These are phyloP conservation scores for Ephestia elutella DNA, from an alignment of 1,140 invertebrate genomes.

Conservation along the genomic window DNA sequence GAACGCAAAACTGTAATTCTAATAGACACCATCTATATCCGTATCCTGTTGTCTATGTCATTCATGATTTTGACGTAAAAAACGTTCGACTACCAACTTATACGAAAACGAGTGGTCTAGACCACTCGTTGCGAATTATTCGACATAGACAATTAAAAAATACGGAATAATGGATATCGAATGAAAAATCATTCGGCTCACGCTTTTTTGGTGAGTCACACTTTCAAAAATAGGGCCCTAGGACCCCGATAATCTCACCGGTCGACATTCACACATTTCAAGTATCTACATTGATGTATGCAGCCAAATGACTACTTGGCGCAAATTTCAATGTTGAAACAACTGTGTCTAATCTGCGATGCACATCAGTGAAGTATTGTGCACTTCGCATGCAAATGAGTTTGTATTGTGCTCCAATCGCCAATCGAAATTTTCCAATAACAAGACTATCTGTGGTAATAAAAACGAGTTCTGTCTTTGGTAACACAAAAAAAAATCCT, in stretches of 20 bases:
- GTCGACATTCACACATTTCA: constrained; percentile 29
- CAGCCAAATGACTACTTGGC: background rate
- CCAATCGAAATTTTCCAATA: background rate
- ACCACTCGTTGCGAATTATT: too few relatives aligned
- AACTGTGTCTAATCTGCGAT: background rate
- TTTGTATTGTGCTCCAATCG: background rate
- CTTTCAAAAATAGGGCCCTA: too few relatives aligned
- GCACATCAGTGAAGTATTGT: background rate
- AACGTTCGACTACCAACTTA: too few relatives aligned
- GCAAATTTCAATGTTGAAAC: constrained; percentile 4
- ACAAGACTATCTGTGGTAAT: background rate
- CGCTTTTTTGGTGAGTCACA: too few relatives aligned
- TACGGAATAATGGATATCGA: too few relatives aligned
- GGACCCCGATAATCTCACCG: constrained; percentile 16
- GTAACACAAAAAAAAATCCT: background rate
- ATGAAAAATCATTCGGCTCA: too few relatives aligned
- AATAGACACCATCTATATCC: too few relatives aligned
- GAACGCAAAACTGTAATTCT: too few relatives aligned
- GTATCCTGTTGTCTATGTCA: too few relatives aligned
- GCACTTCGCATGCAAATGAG: background rate
- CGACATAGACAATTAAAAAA: too few relatives aligned
- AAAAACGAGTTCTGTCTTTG: background rate
- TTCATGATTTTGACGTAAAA: too few relatives aligned
- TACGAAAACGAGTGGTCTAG: too few relatives aligned
- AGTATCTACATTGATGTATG: constrained; percentile 2